Percentiles rank a stretch among this genome's conserved stretches.
These are phyloP conservation scores for Tipula unca DNA, from an alignment of 2,888 invertebrate species.

Conservation along the genomic window DNA sequence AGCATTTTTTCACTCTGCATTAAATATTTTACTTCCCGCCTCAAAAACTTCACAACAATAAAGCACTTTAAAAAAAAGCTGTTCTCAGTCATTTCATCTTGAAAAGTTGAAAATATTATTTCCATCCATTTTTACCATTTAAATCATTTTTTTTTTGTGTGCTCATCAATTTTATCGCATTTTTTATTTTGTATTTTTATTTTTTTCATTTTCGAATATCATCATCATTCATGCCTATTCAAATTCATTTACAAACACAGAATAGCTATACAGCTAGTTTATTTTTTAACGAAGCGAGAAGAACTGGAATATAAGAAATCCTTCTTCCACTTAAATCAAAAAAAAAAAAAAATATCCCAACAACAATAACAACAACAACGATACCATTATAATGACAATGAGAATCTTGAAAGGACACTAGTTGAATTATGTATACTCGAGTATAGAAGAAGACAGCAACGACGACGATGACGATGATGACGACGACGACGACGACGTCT, in stretches of 20 bases:
- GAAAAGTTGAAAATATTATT: background rate
- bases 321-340: background rate
- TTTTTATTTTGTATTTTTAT: too few species aligned
- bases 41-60: background rate
- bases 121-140: background rate
- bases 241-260: background rate
- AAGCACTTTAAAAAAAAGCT: background rate
- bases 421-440: background rate
- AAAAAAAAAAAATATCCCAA: background rate
- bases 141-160: background rate
- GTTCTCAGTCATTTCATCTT: background rate
- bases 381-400: background rate
- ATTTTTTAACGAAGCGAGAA: conserved; percentile 8
- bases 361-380: background rate
- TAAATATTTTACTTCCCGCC: background rate
- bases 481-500: background rate
- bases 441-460: background rate
- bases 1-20: background rate
- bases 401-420: background rate
- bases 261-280: background rate
- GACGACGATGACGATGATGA: background rate
- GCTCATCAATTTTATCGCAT: background rate
- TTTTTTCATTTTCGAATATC: conserved; percentile 1
- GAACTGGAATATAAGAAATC: background rate
- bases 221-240: conserved; percentile 8